Percentiles rank a stretch among this genome's conserved stretches.
Evolutionary conservation across 2,888 invertebrate species (phyloP).

Genomic region (Heteromyza rotundicornis): DNA sequence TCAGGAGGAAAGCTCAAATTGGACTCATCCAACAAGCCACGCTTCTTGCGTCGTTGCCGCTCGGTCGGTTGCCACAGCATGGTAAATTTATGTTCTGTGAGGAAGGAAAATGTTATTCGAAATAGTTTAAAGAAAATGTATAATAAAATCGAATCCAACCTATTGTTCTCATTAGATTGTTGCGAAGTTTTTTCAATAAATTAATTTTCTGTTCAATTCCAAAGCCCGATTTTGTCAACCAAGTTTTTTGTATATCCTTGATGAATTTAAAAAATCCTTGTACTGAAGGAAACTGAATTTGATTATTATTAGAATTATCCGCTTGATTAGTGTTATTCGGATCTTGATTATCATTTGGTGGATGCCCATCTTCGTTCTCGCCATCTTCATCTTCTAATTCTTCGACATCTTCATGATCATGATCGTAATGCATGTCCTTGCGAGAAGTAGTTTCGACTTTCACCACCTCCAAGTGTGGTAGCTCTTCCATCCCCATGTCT

Average conservation of each 20-base stretch:
- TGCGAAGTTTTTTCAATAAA: conserved; percentile 52
- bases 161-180: conserved; percentile 70
- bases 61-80: conserved; percentile 62
- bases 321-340: background rate
- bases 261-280: conserved; percentile 56
- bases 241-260: conserved; percentile 49
- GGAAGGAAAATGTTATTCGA: conserved; percentile 4
- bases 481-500: conserved; percentile 12
- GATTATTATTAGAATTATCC: conserved; percentile 15
- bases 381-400: conserved; percentile 29
- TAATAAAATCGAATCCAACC: conserved; percentile 65
- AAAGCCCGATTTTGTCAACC: conserved; percentile 50
- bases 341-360: conserved; percentile 9
- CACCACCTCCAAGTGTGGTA: conserved; percentile 16
- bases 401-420: conserved; percentile 17
- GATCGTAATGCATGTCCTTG: conserved; percentile 29
- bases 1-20: conserved; percentile 81
- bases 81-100: conserved; percentile 64
- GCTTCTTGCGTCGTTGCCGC: conserved; percentile 43
- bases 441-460: conserved; percentile 44
- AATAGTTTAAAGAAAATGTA: conserved; percentile 23
- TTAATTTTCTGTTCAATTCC: conserved; percentile 57
- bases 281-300: conserved; percentile 48
- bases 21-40: conserved; percentile 62
- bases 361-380: conserved; percentile 6